Evolutionary conservation across 2,797 vertebrate genomes (phyloP).

Genomic region (Typhlichthys eigenmanni): DNA sequence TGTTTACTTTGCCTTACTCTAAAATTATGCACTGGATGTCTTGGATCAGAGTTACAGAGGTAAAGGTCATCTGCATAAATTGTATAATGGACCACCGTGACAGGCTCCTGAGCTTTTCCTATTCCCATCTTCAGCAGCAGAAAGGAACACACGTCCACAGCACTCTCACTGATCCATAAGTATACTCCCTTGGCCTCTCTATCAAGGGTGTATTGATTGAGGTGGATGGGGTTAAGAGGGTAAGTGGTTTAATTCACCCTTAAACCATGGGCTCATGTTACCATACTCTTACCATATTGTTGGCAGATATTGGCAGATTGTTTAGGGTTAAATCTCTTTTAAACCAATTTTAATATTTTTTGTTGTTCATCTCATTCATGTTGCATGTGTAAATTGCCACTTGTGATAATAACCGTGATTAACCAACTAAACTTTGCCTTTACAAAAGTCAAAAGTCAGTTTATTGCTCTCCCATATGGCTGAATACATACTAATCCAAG

Average conservation of each 20-base stretch:
- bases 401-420: too few relatives aligned
- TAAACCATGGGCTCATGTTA: conserved; percentile 57
- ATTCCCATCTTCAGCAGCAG: conserved; percentile 77
- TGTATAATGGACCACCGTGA: conserved; percentile 82
- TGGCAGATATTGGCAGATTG: conserved; percentile 24
- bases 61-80: conserved; percentile 78
- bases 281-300: conserved; percentile 45
- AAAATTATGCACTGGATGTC: conserved; percentile 73
- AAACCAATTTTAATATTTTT: conserved; percentile 13
- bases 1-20: conserved; percentile 76
- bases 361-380: not conserved
- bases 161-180: conserved; percentile 72
- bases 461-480: too few relatives aligned
- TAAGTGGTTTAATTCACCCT: conserved; percentile 63
- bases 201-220: conserved; percentile 68
- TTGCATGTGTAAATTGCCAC: too few relatives aligned
- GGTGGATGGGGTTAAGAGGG: conserved; percentile 58
- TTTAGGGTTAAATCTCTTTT: conserved; percentile 19
- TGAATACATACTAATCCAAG: too few relatives aligned
- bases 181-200: conserved; percentile 64
- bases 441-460: too few relatives aligned
- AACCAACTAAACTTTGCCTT: too few relatives aligned
- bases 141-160: conserved; percentile 71
- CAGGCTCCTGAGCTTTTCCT: conserved; percentile 77
- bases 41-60: conserved; percentile 78